Conservation (phyloP, 2,888 invertebrate genomes). For the Drosophila rellima region DNA sequence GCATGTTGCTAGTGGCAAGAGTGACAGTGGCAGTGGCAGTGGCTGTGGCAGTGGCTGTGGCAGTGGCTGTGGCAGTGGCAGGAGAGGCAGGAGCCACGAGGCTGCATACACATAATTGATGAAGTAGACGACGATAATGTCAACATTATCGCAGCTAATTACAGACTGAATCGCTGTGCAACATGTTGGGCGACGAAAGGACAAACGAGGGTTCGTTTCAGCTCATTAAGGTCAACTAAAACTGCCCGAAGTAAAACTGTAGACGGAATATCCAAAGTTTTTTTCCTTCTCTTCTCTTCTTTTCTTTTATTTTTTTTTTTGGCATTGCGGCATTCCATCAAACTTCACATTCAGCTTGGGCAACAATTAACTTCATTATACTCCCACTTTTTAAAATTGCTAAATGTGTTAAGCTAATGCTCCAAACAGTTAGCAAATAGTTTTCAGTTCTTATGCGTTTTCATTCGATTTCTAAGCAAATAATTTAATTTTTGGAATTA, state of each 20-base stretch:
- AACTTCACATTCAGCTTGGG: conserved; percentile 3
- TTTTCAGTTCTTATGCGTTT: background rate
- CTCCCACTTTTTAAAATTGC: background rate
- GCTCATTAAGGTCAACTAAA: conserved; percentile 30
- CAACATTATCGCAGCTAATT: conserved; percentile 63
- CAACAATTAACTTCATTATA: conserved; percentile 9
- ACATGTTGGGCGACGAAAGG: background rate
- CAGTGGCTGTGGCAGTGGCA: background rate
- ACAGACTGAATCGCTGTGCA: conserved; percentile 31
- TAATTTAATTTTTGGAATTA: background rate
- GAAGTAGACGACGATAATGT: conserved; percentile 51
- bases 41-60: background rate
- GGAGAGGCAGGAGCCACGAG: background rate
- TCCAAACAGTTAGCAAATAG: conserved; percentile 17
- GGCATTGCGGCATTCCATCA: conserved; percentile 12
- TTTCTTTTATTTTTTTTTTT: too few relatives aligned
- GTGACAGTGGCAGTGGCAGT: too few relatives aligned
- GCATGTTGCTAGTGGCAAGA: background rate
- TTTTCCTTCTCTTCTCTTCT: too few relatives aligned
- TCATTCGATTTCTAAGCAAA: background rate
- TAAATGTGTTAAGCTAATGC: background rate
- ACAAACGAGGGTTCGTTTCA: conserved; percentile 2
- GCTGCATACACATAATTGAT: conserved; percentile 51
- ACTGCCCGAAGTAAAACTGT: background rate
- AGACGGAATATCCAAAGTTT: background rate